Evolutionary conservation across 23 tunicate species (phyloP), one percentile per base, ranked within the genome.

Genomic region (Corella eumyota): DNA sequence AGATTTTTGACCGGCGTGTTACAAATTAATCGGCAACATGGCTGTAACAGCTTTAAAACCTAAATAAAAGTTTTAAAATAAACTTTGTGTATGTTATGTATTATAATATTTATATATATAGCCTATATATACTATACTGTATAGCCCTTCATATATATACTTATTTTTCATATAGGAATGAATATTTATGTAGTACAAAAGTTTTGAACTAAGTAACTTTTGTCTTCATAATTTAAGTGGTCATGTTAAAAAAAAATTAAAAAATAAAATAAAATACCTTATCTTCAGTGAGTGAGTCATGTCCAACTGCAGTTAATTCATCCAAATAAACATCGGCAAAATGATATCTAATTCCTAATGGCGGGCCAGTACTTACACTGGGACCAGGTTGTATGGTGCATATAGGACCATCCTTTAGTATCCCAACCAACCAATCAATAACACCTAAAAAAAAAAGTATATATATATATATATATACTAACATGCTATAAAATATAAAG

Each of bases 301-400:
- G 35, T n/a, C 69, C 74, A 21, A 23, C 23, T 19, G 60, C 36
- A 32, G 76, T 51, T 9, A 90, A 35, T 47, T 90, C 91, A 3
- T 75, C 85, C 23, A 81, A 22, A 69, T 72, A 90, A 34, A 90
- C 60, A 65, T 80, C 91, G 31, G 58, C 25, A 47, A 90, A 63
- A 45, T 81, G 91, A 45, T 66, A 61, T 6, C 83, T 74, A 21
- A 92, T 30, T 1, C 98, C 98, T 40, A 71, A 28, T 4, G 78
- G 72, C 4, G 88, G 74, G 6, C 76, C 76, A 33, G 50, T 45
- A 24, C 53, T 34, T 6, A 6, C 6, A n/a, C 36, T 62, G 28
- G 81, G 69, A 5, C 36, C 58, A 17, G 77, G 77, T 5, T 34
- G 45, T 0, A 35, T 26, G 2, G 75, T 62, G 32, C 50, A 50